A percentile compares a stretch with the other conserved stretches of the same genome.
These are phyloP conservation scores for Eira barbara DNA, from an alignment of 2,113 vertebrate species.

Conservation along the genomic window DNA sequence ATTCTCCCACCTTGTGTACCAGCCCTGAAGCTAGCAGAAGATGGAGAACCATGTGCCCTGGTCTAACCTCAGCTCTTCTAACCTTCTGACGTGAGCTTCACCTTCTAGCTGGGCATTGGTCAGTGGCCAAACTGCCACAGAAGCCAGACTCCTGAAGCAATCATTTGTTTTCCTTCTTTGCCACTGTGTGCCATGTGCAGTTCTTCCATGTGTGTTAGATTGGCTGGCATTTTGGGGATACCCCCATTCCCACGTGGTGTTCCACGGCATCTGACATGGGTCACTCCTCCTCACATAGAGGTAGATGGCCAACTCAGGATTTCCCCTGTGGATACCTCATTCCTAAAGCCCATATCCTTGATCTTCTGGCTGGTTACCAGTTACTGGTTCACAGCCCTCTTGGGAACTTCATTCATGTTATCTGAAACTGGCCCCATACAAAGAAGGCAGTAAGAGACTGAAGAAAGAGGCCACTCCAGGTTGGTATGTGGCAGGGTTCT, in stretches of 20 bases:
- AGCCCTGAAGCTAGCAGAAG: neutral
- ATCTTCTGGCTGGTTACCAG: neutral
- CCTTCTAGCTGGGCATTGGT: neutral
- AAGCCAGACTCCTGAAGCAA: neutral
- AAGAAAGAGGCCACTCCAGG: neutral
- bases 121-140: neutral
- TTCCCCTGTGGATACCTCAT: neutral
- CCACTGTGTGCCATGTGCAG: neutral
- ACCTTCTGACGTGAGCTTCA: neutral
- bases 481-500: neutral
- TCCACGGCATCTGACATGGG: neutral
- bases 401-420: neutral
- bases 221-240: neutral
- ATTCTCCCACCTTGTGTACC: neutral
- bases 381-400: neutral
- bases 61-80: neutral
- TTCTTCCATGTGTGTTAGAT: neutral
- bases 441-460: neutral
- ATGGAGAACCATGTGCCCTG: neutral
- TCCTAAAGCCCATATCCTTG: neutral
- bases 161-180: neutral
- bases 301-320: neutral
- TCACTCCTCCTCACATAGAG: neutral
- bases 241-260: neutral
- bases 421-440: neutral